phyloP scores from a whole-genome alignment of 2,113 vertebrate species.

The Cavia aperea region DNA sequence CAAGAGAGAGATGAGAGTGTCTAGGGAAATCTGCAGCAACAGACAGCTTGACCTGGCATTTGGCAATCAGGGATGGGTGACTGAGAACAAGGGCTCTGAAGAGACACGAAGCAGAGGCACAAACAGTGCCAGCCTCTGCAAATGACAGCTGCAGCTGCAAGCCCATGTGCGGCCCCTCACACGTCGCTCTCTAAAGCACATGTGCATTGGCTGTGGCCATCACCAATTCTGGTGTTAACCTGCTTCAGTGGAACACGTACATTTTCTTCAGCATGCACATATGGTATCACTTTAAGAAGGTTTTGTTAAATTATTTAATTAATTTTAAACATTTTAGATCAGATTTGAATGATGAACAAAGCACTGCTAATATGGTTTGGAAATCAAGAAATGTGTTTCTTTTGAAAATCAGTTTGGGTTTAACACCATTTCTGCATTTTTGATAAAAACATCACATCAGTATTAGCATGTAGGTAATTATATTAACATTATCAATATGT shows the following conservation, averaged over 20 bases:
- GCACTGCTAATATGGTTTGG: neutral
- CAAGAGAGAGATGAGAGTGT: neutral
- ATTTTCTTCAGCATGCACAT: too few species aligned
- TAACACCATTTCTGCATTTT: neutral
- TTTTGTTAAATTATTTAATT: neutral
- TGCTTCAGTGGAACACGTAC: neutral
- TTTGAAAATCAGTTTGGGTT: neutral
- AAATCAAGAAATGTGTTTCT: neutral
- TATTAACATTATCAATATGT: neutral
- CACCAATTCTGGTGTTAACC: neutral
- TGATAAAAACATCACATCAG: neutral
- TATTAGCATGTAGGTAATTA: neutral
- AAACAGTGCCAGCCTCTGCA: constrained; percentile 52
- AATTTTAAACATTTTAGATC: neutral
- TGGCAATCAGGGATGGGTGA: constrained; percentile 48
- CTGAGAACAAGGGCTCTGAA: constrained; percentile 49
- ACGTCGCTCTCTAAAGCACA: neutral
- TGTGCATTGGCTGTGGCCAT: neutral
- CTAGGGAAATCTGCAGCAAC: neutral
- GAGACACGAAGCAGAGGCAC: constrained; percentile 18
- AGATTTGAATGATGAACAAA: neutral
- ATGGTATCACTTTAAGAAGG: neutral
- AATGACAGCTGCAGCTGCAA: constrained; percentile 61
- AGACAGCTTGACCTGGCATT: constrained; percentile 38
- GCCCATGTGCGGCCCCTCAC: neutral